Evolutionary conservation across 2,113 vertebrate species (phyloP), one percentile per base, ranked within the genome.

Genomic region (Copsychus sechellarum): DNA sequence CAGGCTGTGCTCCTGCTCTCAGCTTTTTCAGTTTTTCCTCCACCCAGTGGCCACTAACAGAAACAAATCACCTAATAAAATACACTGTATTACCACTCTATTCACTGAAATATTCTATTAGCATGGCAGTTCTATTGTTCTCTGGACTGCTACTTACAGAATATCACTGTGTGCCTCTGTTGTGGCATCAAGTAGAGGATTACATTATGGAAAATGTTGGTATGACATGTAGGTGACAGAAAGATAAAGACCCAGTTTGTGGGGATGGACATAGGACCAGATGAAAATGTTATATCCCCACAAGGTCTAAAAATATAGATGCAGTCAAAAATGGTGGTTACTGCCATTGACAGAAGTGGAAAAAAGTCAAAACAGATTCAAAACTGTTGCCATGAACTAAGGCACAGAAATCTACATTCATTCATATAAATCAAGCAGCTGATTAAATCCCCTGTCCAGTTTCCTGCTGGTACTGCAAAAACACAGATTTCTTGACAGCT

Each of bases 11-110:
- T 92, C 42, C 45, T 48, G 23, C 51, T 92, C 74, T 12, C 86
- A 38, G 92, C 71, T 90, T 84, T 90, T 60, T 95, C 95, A 90
- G 88, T 45, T 73, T 96, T 95, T 96, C 76, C 95, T 92, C 94
- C 92, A 96, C 96, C 93, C 92, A 95, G 94, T 90, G 93, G 96
- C 90, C 94, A 86, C 79, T 81, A 81, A 90, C 81, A 94, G 94
- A 73, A 96, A 84, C 69, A 92, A 93, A 86, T 83, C 69, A n/a
- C 58, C 79, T 73, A 40, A 45, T 42, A 62, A 77, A 94, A 62
- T 2, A 28, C 58, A 13, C 51, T 33, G 29, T 14, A 2, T 62
- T 87, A 29, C 28, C 51, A 24, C 22, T 47, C 50, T n/a, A 7
- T 22, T 58, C 73, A 40, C 58, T 43, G 58, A 77, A 90, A 62